phyloP scores from a whole-genome alignment of 2,888 invertebrate species.

The Drosophila mettleri region DNA sequence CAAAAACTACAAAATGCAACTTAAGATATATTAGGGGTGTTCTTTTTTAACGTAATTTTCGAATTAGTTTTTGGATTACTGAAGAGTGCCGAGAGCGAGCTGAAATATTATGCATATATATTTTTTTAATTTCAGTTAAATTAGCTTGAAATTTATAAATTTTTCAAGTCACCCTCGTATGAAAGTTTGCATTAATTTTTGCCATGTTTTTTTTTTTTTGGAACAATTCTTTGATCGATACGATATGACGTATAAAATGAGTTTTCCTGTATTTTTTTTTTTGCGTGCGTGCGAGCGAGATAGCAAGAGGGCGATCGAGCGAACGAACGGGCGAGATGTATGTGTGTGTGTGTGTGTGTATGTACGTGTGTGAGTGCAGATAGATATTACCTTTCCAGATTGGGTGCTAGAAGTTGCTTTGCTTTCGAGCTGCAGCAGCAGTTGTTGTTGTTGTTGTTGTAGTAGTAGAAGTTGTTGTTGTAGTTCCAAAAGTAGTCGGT shows the following conservation, averaged over 20 bases:
- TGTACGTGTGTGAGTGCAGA: constrained; percentile 30
- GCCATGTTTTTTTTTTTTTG: constrained; percentile 18
- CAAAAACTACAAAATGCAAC: constrained; percentile 49
- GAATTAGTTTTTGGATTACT: constrained; percentile 21
- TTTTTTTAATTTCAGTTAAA: background rate
- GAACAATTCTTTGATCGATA: constrained; percentile 36
- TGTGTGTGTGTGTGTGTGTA: constrained; percentile 25
- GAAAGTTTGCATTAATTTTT: constrained; percentile 7
- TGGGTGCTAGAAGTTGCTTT: constrained; percentile 73
- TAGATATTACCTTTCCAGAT: constrained; percentile 76
- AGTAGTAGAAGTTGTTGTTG: constrained; percentile 43
- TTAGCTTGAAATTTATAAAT: background rate
- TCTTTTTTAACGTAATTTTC: constrained; percentile 47
- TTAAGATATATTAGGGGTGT: constrained; percentile 22
- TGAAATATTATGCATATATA: background rate
- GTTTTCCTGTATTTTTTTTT: constrained; percentile 1
- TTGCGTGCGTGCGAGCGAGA: constrained; percentile 35
- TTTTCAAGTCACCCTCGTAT: constrained; percentile 1
- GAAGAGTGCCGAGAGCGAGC: constrained; percentile 38
- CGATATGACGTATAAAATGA: constrained; percentile 37
- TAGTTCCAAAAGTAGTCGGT: constrained; percentile 50
- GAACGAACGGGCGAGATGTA: constrained; percentile 41
- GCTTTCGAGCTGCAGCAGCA: constrained; percentile 67
- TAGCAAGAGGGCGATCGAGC: constrained; percentile 40
- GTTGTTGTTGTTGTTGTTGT: constrained; percentile 41